Evolutionary conservation across 2,888 invertebrate genomes (phyloP), one percentile per base, ranked within the genome.

Genomic region (Chymomyza caudatula): DNA sequence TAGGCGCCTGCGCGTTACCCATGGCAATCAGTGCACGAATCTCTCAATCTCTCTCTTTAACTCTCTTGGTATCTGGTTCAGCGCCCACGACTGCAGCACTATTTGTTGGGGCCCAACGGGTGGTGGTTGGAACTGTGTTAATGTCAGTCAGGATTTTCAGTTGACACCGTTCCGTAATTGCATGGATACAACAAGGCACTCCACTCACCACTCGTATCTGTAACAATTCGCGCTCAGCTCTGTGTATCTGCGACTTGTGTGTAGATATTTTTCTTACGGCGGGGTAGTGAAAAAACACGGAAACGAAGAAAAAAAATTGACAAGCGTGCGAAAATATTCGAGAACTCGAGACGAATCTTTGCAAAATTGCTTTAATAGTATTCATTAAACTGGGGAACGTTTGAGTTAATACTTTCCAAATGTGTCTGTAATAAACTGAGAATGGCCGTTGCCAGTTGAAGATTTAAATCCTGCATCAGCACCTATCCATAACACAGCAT

Each of bases 91-190:
- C 17, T 51, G 51, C 51, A 51, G 20, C 17, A 51, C 51, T 51
- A 51, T 20, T 17, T 51, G 22, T 20, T 51, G 51, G 51, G 17
- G 17, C 15, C 17, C 19, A 47, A 47, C 19, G 61, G 67, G 67
- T 65, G 66, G 66, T 63, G 68, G 42, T 44, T 65, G 80, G 65
- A 74, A 80, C 60, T 83, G 76, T 77, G 79, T 72, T 73, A 78
- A 76, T 79, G 87, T 75, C 84, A 78, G 87, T 76, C 76, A 67
- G 81, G 81, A 85, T 73, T 77, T 78, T 74, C 76, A 71, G 85
- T 78, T 85, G 77, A 77, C 85, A 86, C 79, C 77, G 74, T 78
- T 77, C 79, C 69, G 83, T 73, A 76, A 75, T 71, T 81, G 75
- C 75, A 86, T 56, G 56, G 61, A 49, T 43, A 23, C 44, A 44